phyloP scores from a whole-genome alignment of 2,113 vertebrate species.

The Cheilinus undulatus region DNA sequence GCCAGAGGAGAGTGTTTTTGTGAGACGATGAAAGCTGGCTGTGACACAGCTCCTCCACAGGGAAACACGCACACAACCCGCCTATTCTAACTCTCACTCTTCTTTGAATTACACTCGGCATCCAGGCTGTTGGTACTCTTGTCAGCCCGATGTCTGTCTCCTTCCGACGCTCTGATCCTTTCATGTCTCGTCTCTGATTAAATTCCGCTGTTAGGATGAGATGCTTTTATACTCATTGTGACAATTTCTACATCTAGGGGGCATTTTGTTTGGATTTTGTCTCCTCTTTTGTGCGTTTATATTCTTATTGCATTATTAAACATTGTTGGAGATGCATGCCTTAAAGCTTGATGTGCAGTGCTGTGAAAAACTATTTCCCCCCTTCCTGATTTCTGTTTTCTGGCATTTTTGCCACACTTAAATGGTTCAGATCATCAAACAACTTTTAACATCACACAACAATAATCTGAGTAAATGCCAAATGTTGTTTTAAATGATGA shows the following conservation, averaged over 20 bases:
- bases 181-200: conserved; percentile 12
- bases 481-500: too few relatives aligned
- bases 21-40: conserved; percentile 53
- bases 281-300: not conserved
- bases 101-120: conserved; percentile 44
- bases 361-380: too few relatives aligned
- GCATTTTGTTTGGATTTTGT: not conserved
- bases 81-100: conserved; percentile 4
- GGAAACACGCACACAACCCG: conserved; percentile 29
- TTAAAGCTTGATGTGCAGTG: not conserved
- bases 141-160: not conserved
- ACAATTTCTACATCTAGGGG: not conserved
- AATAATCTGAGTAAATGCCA: too few relatives aligned
- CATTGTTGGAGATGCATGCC: not conserved
- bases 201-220: conserved; percentile 4
- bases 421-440: too few relatives aligned
- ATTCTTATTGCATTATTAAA: not conserved
- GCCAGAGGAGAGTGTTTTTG: conserved; percentile 36
- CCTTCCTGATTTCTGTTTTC: too few relatives aligned
- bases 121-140: conserved; percentile 19
- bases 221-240: conserved; percentile 15
- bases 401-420: too few relatives aligned
- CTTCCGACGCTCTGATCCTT: not conserved
- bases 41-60: conserved; percentile 22
- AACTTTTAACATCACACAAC: too few relatives aligned